Evolutionary conservation across 2,797 vertebrate species (phyloP).

Genomic region (Mus spretus): DNA sequence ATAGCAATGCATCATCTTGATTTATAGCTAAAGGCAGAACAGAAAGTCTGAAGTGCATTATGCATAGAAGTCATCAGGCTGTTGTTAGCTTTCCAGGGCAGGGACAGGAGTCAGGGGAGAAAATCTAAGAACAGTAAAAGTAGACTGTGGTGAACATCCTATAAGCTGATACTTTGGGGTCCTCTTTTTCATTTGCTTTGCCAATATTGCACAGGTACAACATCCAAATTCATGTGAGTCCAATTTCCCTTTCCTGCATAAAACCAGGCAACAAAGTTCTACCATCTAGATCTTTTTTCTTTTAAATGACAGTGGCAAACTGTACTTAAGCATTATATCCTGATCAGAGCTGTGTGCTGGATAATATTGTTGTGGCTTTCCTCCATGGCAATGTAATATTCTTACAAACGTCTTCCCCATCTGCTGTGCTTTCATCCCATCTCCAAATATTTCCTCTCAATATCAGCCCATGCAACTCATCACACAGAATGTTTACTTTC

Average conservation of each 20-base stretch:
- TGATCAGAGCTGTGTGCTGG: conserved; percentile 3
- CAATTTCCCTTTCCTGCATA: background rate
- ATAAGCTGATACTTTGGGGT: background rate
- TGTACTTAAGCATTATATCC: conserved; percentile 37
- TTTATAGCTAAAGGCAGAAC: background rate
- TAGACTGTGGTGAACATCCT: background rate
- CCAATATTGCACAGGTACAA: conserved; percentile 43
- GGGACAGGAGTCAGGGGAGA: background rate
- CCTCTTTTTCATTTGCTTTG: conserved; percentile 37
- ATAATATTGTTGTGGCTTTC: conserved; percentile 36
- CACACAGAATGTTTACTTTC: background rate
- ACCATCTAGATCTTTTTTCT: background rate
- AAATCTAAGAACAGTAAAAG: conserved; percentile 4
- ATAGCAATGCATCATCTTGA: background rate
- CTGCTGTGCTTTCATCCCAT: conserved; percentile 31
- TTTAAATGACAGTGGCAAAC: background rate
- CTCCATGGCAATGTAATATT: conserved; percentile 22
- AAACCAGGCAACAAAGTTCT: background rate
- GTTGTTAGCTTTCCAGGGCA: background rate
- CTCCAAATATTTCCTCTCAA: conserved; percentile 1
- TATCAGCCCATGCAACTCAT: background rate
- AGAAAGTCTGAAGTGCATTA: background rate
- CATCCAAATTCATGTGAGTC: conserved; percentile 44
- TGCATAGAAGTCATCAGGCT: background rate
- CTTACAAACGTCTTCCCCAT: conserved; percentile 56